A percentile compares a stretch with the other conserved stretches of the same genome.
phyloP scores from a whole-genome alignment of 2,113 vertebrate genomes.

The Protomyctophum bolini region DNA sequence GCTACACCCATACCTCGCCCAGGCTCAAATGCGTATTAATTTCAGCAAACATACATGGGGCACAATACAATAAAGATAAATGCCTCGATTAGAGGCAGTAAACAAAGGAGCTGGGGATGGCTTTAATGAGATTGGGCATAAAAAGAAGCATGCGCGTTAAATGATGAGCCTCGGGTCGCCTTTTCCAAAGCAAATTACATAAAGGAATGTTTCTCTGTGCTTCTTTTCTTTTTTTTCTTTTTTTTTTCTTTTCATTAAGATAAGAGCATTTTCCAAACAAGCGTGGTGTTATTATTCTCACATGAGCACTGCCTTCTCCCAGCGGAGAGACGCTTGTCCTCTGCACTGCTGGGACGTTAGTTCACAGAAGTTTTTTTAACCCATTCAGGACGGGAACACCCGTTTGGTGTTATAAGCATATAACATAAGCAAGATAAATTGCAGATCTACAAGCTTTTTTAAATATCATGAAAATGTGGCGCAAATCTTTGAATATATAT shows the following conservation, averaged over 20 bases:
- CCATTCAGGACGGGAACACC: too few relatives aligned
- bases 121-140: constrained; percentile 82
- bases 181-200: constrained; percentile 79
- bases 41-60: constrained; percentile 82
- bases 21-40: constrained; percentile 80
- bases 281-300: constrained; percentile 80
- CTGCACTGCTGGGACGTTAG: constrained; percentile 57
- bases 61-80: constrained; percentile 83
- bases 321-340: constrained; percentile 62
- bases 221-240: constrained; percentile 50
- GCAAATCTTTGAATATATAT: too few relatives aligned
- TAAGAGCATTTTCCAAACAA: constrained; percentile 78
- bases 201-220: constrained; percentile 78
- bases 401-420: too few relatives aligned
- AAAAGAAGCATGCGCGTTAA: constrained; percentile 81
- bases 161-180: constrained; percentile 77
- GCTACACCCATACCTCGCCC: constrained; percentile 71
- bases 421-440: too few relatives aligned
- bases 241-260: constrained; percentile 73
- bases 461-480: too few relatives aligned
- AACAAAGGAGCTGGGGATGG: constrained; percentile 78
- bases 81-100: constrained; percentile 80
- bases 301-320: constrained; percentile 75
- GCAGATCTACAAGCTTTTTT: too few relatives aligned
- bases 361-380: constrained; percentile 68